phyloP scores from a whole-genome alignment of 2,888 invertebrate species.

The Atrina japonica region DNA sequence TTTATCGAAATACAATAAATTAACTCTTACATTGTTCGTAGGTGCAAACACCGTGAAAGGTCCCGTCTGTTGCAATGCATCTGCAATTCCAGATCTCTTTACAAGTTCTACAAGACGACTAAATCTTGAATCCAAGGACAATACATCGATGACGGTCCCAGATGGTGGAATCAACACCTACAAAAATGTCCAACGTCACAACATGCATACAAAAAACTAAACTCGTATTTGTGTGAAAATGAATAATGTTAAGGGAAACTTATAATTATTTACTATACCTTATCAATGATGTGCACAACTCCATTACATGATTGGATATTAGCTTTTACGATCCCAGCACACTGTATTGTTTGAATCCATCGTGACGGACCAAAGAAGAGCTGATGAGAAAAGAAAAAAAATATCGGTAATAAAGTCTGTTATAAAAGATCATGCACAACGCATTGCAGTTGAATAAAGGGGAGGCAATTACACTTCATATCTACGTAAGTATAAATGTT shows the following conservation, averaged over 20 bases:
- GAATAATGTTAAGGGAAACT: not conserved
- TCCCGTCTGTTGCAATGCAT: conserved; percentile 80
- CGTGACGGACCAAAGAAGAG: conserved; percentile 75
- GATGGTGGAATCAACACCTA: conserved; percentile 81
- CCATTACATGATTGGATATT: conserved; percentile 86
- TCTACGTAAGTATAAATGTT: too few species aligned
- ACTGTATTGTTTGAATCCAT: conserved; percentile 85
- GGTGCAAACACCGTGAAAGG: conserved; percentile 85
- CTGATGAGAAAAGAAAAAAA: conserved; percentile 43
- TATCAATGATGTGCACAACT: conserved; percentile 86
- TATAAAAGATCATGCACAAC: too few species aligned
- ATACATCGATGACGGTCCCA: conserved; percentile 82
- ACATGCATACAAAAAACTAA: not conserved
- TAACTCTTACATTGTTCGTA: conserved; percentile 81
- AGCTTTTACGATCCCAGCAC: conserved; percentile 84
- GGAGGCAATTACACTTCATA: too few species aligned
- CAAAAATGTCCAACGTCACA: conserved; percentile 10
- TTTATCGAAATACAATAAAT: too few species aligned
- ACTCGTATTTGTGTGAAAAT: not conserved
- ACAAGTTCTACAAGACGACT: conserved; percentile 70
- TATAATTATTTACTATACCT: too few species aligned
- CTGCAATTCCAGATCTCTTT: conserved; percentile 82
- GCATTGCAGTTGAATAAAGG: too few species aligned
- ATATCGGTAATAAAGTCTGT: not conserved
- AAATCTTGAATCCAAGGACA: conserved; percentile 73